Evolutionary conservation across 92 coral and sea anemone species (phyloP), one percentile per base, ranked within the genome.

Genomic region (Micromussa lordhowensis): DNA sequence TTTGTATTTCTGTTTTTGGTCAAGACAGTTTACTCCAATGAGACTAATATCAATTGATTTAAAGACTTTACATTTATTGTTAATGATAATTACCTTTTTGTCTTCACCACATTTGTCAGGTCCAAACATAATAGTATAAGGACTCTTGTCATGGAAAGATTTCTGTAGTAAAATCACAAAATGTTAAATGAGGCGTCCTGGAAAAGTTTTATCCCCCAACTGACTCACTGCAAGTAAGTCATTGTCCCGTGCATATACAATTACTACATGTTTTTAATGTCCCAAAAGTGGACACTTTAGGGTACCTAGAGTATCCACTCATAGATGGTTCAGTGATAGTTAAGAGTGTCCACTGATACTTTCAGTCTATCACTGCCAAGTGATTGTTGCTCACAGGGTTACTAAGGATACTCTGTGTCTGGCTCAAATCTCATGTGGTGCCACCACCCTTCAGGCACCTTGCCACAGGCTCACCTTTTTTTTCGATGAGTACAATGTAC

Each of bases 51-150:
- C 51, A 40, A 40, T 44, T 0, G 8, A 44, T 44, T 44, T 13
- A 44, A 44, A 7, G 0, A 44, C 12, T 7, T 44, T 8, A 9
- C 4, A 40, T 6, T 0, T 40, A 40, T 40, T 40, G 7, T 44
- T 8, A 44, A 44, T 9, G 13, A 7, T 0, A 44, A 80, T 68
- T 55, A 98, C 99, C 95, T 96, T 98, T 49, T 97, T 94, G 80
- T 95, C 98, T 70, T 91, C 97, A 19, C 99, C 99, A 79, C 99
- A 98, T 68, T 98, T 98, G 92, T 98, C 99, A 28, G 99, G 99
- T 30, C 99, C 99, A 96, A 98, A 98, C 99, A 98, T 98, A 70
- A 98, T 98, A 51, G 98, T 93, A 83, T 98, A 98, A 10, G 93
- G 95, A 18, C 96, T 90, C 63, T 90, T 95, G 90, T 96, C 99